Conservation (phyloP, 2,888 invertebrate genomes). For the Oscheius onirici region DNA sequence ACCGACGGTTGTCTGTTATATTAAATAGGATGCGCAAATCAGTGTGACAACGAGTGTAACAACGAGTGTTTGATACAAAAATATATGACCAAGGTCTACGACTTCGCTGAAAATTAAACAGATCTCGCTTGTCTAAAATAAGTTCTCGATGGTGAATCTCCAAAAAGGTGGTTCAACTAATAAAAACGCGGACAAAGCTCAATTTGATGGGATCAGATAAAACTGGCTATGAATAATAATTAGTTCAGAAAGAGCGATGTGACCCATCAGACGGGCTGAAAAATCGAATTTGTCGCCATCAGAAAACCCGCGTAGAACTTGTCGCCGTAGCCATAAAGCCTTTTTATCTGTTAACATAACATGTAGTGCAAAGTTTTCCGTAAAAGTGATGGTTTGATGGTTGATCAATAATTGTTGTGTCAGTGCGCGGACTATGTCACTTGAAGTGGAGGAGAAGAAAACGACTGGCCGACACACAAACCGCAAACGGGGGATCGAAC, state of each 20-base stretch:
- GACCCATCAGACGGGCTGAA: not conserved
- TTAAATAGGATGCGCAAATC: constrained; percentile 23
- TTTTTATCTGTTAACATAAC: not conserved
- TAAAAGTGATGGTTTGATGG: constrained; percentile 10
- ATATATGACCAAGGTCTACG: not conserved
- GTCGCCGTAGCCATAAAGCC: constrained; percentile 7
- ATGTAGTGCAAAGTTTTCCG: not conserved
- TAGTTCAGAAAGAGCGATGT: not conserved
- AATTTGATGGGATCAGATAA: constrained; percentile 2
- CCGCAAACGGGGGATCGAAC: constrained; percentile 28
- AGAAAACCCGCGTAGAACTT: not conserved
- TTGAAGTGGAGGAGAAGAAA: constrained; percentile 26
- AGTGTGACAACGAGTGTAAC: constrained; percentile 29
- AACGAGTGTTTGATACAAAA: not conserved
- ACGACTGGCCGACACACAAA: constrained; percentile 30
- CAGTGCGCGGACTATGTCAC: constrained; percentile 25
- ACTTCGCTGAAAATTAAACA: not conserved
- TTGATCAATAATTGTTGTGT: constrained; percentile 25
- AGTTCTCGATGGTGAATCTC: not conserved
- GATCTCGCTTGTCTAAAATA: not conserved
- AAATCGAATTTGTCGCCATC: not conserved
- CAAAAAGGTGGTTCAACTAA: not conserved
- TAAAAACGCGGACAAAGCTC: not conserved
- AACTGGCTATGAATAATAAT: not conserved
- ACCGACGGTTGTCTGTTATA: constrained; percentile 29